Evolutionary conservation across 2,797 vertebrate genomes (phyloP).

Genomic region (Tiaroga cobitis): DNA sequence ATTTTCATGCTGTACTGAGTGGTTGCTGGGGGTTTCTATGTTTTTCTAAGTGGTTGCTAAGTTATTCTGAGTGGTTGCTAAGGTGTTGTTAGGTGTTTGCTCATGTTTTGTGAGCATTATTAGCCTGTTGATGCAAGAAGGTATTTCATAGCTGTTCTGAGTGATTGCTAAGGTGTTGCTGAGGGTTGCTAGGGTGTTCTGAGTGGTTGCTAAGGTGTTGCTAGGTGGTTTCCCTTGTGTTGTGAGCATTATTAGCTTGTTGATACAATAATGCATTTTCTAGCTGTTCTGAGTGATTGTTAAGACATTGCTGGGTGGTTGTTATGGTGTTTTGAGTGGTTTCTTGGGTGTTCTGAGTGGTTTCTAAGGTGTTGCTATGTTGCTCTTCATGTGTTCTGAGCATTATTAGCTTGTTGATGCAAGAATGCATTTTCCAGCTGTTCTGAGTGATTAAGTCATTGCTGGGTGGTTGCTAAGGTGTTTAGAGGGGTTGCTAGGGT

Average conservation of each 20-base stretch:
- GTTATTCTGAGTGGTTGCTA: neutral
- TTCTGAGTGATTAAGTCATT: neutral
- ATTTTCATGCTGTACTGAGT: neutral
- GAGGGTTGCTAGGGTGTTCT: neutral
- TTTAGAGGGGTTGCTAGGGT: neutral
- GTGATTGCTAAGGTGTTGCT: neutral
- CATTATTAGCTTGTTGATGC: neutral
- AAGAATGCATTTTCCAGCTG: neutral
- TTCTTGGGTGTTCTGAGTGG: neutral
- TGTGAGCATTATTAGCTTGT: neutral
- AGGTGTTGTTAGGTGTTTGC: neutral
- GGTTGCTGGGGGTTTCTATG: neutral
- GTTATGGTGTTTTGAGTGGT: neutral
- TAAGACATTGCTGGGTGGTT: neutral
- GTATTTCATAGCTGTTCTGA: neutral
- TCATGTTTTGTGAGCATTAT: neutral
- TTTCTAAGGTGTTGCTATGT: no score
- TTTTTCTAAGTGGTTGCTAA: neutral
- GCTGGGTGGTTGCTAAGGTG: neutral
- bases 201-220: neutral
- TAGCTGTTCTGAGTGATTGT: neutral
- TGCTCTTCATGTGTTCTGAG: no score
- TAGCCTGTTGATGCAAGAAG: neutral
- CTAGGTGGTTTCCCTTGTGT: neutral
- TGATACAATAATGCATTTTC: neutral